Conservation (phyloP, 2,888 invertebrate species). For the Polydrusus pterygomalis region DNA sequence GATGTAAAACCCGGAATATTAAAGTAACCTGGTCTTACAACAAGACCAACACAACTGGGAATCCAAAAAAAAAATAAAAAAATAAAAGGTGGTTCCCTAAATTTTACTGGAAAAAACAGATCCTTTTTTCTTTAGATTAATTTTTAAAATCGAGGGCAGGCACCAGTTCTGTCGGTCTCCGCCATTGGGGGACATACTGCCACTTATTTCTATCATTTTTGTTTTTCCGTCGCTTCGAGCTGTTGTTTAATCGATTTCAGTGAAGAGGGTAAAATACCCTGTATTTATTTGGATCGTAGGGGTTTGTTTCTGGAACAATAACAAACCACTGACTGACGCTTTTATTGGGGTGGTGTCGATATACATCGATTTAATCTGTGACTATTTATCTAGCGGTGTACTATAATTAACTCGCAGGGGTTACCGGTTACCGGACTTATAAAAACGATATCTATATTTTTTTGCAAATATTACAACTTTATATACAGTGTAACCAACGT, state of each 20-base stretch:
- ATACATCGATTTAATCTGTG: background rate
- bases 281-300: background rate
- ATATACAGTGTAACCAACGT: too few relatives aligned
- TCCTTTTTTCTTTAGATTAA: too few relatives aligned
- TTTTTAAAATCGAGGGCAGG: too few relatives aligned
- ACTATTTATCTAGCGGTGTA: background rate
- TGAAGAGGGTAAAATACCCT: background rate
- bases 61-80: too few relatives aligned
- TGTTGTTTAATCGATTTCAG: conserved; percentile 25
- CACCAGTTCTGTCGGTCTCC: too few relatives aligned
- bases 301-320: conserved; percentile 13
- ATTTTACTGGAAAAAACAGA: too few relatives aligned
- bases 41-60: too few relatives aligned
- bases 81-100: too few relatives aligned
- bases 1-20: conserved; percentile 7
- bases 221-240: background rate
- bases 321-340: conserved; percentile 9
- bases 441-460: too few relatives aligned
- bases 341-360: background rate
- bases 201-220: conserved; percentile 33
- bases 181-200: conserved; percentile 24
- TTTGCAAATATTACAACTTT: too few relatives aligned
- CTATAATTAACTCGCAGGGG: too few relatives aligned
- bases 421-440: too few relatives aligned
- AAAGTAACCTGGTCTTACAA: conserved; percentile 13